A percentile compares a stretch with the other conserved stretches of the same genome.
Evolutionary conservation across 1,140 invertebrate genomes (phyloP).

Genomic region (Diachasma alloeum): DNA sequence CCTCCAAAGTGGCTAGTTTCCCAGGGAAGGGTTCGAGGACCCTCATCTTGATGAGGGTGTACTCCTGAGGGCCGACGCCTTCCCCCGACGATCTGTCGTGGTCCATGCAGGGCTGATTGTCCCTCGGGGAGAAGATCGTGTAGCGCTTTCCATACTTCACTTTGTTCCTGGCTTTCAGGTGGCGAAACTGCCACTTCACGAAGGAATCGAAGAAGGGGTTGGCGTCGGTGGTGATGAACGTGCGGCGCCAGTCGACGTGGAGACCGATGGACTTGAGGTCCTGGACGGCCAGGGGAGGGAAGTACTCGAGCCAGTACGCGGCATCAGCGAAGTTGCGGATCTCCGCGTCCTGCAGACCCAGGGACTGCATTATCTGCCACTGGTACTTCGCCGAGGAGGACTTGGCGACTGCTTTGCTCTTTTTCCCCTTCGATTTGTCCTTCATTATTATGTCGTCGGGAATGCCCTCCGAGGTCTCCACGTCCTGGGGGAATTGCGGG

Average conservation of each 20-base stretch:
- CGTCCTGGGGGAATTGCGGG: constrained; percentile 84
- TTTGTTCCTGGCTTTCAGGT: constrained; percentile 87
- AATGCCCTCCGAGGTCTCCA: constrained; percentile 63
- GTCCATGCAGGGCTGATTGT: constrained; percentile 99
- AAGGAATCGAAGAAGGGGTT: constrained; percentile 99
- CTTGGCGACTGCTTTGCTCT: constrained; percentile 98
- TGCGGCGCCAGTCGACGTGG: constrained; percentile 96
- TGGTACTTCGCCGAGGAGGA: constrained; percentile 90
- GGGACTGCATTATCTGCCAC: constrained; percentile 98
- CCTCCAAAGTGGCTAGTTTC: constrained; percentile 69
- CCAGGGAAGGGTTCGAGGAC: constrained; percentile 78
- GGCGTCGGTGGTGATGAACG: constrained; percentile 97
- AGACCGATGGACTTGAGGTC: constrained; percentile 91
- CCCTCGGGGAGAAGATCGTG: constrained; percentile 95
- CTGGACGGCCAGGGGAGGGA: constrained; percentile 87
- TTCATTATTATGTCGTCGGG: constrained; percentile 75
- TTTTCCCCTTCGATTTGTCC: constrained; percentile 98
- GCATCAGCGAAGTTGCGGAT: constrained; percentile 94
- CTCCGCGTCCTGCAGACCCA: constrained; percentile 90
- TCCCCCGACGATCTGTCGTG: constrained; percentile 96
- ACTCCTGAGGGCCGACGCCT: constrained; percentile 97
- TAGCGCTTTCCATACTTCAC: constrained; percentile 97
- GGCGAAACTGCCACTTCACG: constrained; percentile 95
- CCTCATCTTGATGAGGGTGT: constrained; percentile 96
- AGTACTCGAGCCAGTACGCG: constrained; percentile 94